phyloP scores from a whole-genome alignment of 2,113 vertebrate genomes.

The Odocoileus hemionus region DNA sequence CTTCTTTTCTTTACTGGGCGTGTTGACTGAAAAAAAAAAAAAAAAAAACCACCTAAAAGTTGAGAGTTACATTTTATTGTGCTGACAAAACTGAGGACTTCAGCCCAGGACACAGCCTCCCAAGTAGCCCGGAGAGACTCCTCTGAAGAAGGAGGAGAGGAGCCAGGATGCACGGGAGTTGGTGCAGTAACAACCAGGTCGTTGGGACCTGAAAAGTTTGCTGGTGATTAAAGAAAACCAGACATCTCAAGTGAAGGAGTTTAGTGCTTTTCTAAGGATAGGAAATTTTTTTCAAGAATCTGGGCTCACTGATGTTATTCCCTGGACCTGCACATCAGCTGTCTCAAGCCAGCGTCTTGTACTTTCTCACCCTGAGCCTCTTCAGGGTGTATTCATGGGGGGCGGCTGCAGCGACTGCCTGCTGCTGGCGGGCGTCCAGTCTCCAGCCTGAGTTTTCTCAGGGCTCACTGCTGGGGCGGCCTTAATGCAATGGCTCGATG shows the following conservation, averaged over 20 bases:
- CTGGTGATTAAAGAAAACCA: neutral
- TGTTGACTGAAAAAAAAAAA: neutral
- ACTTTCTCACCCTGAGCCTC: neutral
- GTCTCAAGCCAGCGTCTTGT: neutral
- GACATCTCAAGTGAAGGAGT: neutral
- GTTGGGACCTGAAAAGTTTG: neutral
- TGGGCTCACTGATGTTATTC: neutral
- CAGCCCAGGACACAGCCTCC: neutral
- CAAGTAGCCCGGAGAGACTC: neutral
- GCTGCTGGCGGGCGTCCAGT: neutral
- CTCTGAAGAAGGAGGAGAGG: neutral
- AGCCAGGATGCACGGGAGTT: neutral
- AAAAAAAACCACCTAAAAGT: neutral
- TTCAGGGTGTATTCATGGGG: neutral
- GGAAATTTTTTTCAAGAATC: neutral
- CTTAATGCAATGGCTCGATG: neutral
- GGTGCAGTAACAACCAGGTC: neutral
- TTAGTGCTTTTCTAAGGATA: neutral
- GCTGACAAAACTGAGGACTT: neutral
- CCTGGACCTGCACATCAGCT: neutral
- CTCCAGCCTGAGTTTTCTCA: neutral
- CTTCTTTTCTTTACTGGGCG: neutral
- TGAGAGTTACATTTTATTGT: neutral
- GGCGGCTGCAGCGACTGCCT: neutral
- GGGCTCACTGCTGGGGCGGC: neutral